Base-by-base conservation (phyloP, 2,888 invertebrate species). In the Lasioglossum zephyrum region DNA sequence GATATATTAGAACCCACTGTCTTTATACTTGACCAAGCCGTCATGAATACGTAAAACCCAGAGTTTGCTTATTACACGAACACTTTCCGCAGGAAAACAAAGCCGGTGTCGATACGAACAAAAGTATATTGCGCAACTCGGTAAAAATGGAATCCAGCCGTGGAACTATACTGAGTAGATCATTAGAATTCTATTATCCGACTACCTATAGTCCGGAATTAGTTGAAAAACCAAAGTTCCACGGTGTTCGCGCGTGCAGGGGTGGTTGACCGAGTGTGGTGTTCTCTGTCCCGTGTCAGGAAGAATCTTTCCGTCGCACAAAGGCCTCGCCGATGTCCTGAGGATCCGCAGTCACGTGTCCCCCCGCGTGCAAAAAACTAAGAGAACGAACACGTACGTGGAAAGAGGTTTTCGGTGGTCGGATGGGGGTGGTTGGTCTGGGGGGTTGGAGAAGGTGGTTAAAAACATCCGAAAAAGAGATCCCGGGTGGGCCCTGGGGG, bases 391-490 rank as follows among this genome's bases (percentile, higher is more conserved):
- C 84, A 87, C 89, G 91, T 90, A 88, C 80, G 85, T 78, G 80
- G 89, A 87, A 89, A 86, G 87, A 82, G 84, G 78, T 74, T 84
- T 36, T 31, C 26, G 60, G 11, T 13, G 31, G 63, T 16, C 63
- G 63, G 26, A 84, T 72, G 79, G 85, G 84, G 73, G 86, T 82
- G 73, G 66, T 39, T 16, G 63, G 77, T 47, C 47, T 84, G 85
- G 85, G 85, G 85, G 81, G 80, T 75, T 53, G 53, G 87, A 41
- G 70, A 69, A 73, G 81, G 79, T 79, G 79, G 80, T 82, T 77
- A 88, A 85, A 88, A 89, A 86, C 86, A 88, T 87, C 87, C 86
- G 86, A 90, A 91, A 66, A 90, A 93, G 91, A 92, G 90, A 79
- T 69, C 82, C 73, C 82, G 81, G 76, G 87, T 72, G 74, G 83